Base-by-base conservation (phyloP, 2,888 invertebrate species). In the Eristalis intricaria region DNA sequence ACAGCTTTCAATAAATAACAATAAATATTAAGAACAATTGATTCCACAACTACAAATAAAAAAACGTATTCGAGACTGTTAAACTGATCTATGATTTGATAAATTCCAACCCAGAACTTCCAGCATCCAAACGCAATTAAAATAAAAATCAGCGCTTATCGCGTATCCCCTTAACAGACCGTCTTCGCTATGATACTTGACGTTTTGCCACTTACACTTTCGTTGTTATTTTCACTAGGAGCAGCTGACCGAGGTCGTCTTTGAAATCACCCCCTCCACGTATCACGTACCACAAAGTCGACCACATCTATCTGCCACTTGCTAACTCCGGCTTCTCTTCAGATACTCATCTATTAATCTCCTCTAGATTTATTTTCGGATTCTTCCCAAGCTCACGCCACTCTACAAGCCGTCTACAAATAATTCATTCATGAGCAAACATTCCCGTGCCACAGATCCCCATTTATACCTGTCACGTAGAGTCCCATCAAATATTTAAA, bases 401-500 rank as follows among this genome's bases (percentile, higher is more conserved):
- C 23, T 26, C 13, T 19, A 60, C 23, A 60, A 23, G n/a, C 43
- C 22, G 32, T 40, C 35, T 29, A 15, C 13, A 60, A 26, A 73
- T 32, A 61, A 85, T 29, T 58, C 71, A 82, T 85, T 77, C 77
- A 74, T 74, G 60, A 75, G 35, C 35, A 64, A 78, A 82, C 70
- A 71, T 75, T 38, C 15, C 23, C 58, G 32, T 60, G 19, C 60
- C 56, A 82, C 66, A 75, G 70, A 71, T 65, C 66, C 71, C 58
- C 75, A 87, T 87, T 87, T 80, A 65, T 87, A 76, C 84, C 43
- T 84, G 87, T 87, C 87, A 80, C 60, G 60, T 71, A 66, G 35
- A 29, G 66, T 58, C 23, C 63, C 65, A 75, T 76, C 70, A 73
- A 76, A 79, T 79, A 76, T 83, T 86, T 75, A 86, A 82, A 71